A percentile compares a stretch with the other conserved stretches of the same genome.
These are phyloP conservation scores for Drosophila yooni DNA, from an alignment of 2,888 invertebrate genomes.

Conservation along the genomic window DNA sequence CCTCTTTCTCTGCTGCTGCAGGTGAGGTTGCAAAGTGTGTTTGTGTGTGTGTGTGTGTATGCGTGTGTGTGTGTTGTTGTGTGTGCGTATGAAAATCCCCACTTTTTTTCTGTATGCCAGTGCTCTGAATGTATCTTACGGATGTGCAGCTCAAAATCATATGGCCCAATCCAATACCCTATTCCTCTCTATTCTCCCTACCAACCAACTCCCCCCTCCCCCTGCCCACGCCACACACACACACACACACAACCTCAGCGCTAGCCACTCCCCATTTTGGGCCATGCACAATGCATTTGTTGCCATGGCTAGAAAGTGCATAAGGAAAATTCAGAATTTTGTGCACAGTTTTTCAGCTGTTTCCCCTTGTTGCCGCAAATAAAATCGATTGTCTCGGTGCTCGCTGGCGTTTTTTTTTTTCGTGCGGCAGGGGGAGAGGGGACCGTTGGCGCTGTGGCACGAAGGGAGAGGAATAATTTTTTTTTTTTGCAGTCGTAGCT, in stretches of 20 bases:
- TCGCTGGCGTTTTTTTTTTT: neutral
- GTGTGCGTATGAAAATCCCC: slow-evolving; percentile 11
- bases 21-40: slow-evolving; percentile 20
- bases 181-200: neutral
- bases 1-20: neutral
- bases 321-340: slow-evolving; percentile 36
- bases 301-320: slow-evolving; percentile 29
- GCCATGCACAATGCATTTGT: slow-evolving; percentile 9
- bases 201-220: neutral
- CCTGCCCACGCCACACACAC: neutral
- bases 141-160: slow-evolving; percentile 6
- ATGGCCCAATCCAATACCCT: slow-evolving; percentile 7
- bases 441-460: too few species aligned
- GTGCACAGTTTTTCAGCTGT: slow-evolving; percentile 38
- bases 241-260: neutral
- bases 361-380: slow-evolving; percentile 25
- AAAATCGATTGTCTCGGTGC: slow-evolving; percentile 52
- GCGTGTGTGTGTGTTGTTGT: neutral
- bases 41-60: neutral
- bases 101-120: slow-evolving; percentile 3
- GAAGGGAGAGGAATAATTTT: neutral
- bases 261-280: slow-evolving; percentile 10
- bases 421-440: neutral
- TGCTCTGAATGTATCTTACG: slow-evolving; percentile 16
- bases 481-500: slow-evolving; percentile 1